phyloP scores from a whole-genome alignment of 2,797 vertebrate species.

The Galaxias olidus region DNA sequence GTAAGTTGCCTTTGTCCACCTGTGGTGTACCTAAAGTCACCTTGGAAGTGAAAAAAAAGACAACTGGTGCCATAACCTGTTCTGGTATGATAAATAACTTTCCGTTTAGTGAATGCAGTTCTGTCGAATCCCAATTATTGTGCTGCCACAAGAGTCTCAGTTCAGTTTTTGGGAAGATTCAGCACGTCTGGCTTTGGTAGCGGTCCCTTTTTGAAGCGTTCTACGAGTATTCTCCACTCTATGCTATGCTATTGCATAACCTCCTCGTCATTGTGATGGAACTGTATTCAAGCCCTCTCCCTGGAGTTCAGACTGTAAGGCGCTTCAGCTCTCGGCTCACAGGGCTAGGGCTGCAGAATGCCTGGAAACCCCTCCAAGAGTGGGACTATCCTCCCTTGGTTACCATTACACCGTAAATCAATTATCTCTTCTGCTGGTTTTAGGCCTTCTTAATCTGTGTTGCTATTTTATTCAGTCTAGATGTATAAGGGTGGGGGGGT shows the following conservation, averaged over 20 bases:
- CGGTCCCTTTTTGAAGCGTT: conserved; percentile 46
- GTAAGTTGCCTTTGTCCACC: too few species aligned
- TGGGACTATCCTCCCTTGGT: conserved; percentile 43
- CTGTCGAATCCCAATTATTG: conserved; percentile 45
- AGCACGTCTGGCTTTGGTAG: conserved; percentile 44
- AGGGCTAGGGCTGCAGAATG: conserved; percentile 50
- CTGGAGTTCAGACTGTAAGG: conserved; percentile 55
- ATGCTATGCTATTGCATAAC: conserved; percentile 69
- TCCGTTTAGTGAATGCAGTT: conserved; percentile 25
- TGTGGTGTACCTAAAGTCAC: too few species aligned
- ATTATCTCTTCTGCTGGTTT: conserved; percentile 69
- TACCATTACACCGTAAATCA: conserved; percentile 71
- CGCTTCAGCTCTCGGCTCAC: conserved; percentile 51
- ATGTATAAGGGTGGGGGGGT: conserved; percentile 55
- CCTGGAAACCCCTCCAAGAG: conserved; percentile 48
- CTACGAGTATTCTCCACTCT: conserved; percentile 55
- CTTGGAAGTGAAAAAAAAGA: too few species aligned
- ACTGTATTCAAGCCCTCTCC: conserved; percentile 53
- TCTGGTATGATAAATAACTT: conserved; percentile 15
- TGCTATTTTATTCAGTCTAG: conserved; percentile 53
- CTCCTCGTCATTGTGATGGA: conserved; percentile 58
- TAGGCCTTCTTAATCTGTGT: conserved; percentile 64
- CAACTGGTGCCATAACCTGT: too few species aligned
- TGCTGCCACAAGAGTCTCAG: conserved; percentile 10
- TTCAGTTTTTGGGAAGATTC: conserved; percentile 46